Conservation (phyloP, 2,113 vertebrate genomes). For the Ictalurus furcatus region DNA sequence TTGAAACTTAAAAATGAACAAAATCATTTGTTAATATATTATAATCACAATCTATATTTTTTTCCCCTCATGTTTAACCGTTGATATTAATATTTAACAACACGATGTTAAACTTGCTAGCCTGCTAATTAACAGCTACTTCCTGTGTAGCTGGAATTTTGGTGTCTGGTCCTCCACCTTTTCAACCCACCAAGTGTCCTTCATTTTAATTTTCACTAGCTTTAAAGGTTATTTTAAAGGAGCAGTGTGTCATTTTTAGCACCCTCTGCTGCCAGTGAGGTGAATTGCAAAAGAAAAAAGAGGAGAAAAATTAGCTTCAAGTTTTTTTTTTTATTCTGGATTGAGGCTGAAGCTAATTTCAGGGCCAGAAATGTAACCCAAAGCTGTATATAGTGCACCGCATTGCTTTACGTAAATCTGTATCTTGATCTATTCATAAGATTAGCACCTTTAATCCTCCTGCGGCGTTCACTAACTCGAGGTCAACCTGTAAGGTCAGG, state of each 20-base stretch:
- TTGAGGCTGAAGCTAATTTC: not conserved
- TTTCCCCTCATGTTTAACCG: no score
- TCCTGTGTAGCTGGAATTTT: not conserved
- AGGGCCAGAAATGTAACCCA: not conserved
- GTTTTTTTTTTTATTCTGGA: not conserved
- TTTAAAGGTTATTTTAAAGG: not conserved
- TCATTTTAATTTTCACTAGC: not conserved
- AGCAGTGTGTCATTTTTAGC: not conserved
- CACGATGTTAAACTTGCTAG: not conserved
- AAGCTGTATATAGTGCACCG: not conserved
- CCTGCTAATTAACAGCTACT: not conserved
- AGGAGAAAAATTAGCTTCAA: not conserved
- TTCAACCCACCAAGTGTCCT: not conserved
- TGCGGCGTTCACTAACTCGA: not conserved
- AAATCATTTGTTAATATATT: no score
- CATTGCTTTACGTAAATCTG: not conserved
- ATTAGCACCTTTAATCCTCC: not conserved
- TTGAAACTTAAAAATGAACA: not conserved
- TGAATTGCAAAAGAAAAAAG: not conserved
- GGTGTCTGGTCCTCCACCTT: not conserved
- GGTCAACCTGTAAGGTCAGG: conserved; percentile 10
- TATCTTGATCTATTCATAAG: not conserved
- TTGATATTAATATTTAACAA: not conserved
- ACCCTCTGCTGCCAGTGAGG: not conserved
- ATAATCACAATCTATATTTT: no score